Base-by-base conservation (phyloP, 1,140 invertebrate genomes). In the Aphis craccivora region DNA sequence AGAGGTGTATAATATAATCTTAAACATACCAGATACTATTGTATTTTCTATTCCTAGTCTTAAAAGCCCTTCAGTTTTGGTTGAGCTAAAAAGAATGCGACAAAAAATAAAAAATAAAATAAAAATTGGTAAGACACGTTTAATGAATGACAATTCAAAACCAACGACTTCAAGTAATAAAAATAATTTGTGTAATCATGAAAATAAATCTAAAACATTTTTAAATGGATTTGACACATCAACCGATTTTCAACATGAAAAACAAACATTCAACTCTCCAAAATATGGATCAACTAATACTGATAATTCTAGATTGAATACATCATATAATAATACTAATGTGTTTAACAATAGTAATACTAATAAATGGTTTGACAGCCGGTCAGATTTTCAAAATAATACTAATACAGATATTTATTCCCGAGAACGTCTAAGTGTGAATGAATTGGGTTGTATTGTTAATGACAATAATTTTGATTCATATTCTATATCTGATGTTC, bases 101-200 rank as follows among this genome's bases (percentile, higher is more conserved):
- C 91, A 92, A 81, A 92, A 92, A 83, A 48, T 92, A 35, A 92
- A 92, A 92, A 92, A 89, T 55, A 89, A 89, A 89, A 89, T 89
- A 25, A 89, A 89, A 55, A 55, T 89, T 89, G 88, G 88, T 55
- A 53, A 55, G 37, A 89, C 35, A 25, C 88, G 88, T 55, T 89
- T 89, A 25, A 53, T 40, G 9, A 89, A 55, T 89, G 88, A 89
- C 48, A 14, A 48, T 25, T 87, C 84, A 87, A 87, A 87, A 89
- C n/a, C 88, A 55, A 40, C 35, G 0, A 89, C 51, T 37, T 89
- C 88, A 35, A 51, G n/a, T 88, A 51, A 51, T 51, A 88, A 51
- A 2, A 35, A 22, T 35, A 35, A 22, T 35, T 35, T 20, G 30
- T 51, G 20, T 51, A 88, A 88, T 88, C 20, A 14, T 35, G 37